Base-by-base conservation (phyloP, 2,113 vertebrate species). In the Oreotrochilus melanogaster region DNA sequence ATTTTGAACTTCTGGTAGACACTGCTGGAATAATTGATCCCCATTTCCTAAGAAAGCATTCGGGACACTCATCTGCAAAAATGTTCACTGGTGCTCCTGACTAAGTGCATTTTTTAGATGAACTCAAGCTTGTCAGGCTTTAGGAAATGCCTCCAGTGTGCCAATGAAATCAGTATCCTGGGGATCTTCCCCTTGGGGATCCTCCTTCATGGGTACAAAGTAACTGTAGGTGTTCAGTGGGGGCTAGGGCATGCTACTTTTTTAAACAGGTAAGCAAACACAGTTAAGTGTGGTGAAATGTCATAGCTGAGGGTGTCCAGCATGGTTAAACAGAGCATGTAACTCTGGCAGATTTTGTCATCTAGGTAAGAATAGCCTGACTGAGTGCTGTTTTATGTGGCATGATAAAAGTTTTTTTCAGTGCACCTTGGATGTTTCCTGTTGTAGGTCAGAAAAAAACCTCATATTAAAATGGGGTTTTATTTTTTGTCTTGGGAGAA, bases 311-410 rank as follows among this genome's bases (percentile, higher is more conserved):
- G 8, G 10, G 6, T 56, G 7, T 27, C 28, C 27, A 70, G 18
- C n/a, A 19, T 2, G 0, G 14, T 50, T n/a, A 57, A 28, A 25
- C 5, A 47, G 75, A 43, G 24, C 7, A 18, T 0, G 1, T 11
- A 31, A 0, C 35, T 53, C 24, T 51, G 13, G 3, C 14, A 62
- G 21, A 25, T 35, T 66, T 74, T 84, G 31, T 37, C 39, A 2
- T 39, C 10, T 9, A 5, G 14, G 14, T 42, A 42, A 22, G 10
- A 3, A 7, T 25, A 73, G 17, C 24, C 39, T 56, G 69, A 43
- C 33, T 1, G 1, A 69, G 67, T 37, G 28, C 14, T 74, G 22
- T 9, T 88, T 53, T 62, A n/a, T 61, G 56, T 65, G 61, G 31
- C 12, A 4, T 6, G 14, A 13, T 64, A 15, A 27, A 71, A 35